These are phyloP conservation scores for Oryzias javanicus DNA, from an alignment of 2,113 vertebrate genomes.

Conservation along the genomic window DNA sequence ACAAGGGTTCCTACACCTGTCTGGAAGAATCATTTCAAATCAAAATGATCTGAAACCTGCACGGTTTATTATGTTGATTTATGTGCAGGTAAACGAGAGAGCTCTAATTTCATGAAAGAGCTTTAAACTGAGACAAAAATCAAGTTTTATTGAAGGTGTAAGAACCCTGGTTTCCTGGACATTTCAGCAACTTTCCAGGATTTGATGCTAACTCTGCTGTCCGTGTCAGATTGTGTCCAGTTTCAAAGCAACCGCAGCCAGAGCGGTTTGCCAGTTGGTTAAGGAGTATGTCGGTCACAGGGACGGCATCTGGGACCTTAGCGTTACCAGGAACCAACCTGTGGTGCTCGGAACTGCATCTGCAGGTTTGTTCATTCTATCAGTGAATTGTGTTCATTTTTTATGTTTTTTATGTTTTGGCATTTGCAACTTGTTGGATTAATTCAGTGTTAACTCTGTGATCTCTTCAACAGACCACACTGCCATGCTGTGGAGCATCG, in stretches of 20 bases:
- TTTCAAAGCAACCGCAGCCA: conserved; percentile 95
- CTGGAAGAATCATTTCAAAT: background rate
- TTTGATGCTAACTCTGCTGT: background rate
- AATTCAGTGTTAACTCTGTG: too few species aligned
- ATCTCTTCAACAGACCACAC: conserved; percentile 83
- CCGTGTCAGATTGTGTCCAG: conserved; percentile 91
- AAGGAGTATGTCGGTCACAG: conserved; percentile 92
- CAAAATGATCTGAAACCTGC: background rate
- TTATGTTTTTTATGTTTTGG: background rate
- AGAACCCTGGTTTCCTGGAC: conserved; percentile 26
- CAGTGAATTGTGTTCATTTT: background rate
- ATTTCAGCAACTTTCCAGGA: too few species aligned
- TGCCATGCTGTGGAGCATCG: conserved; percentile 96
- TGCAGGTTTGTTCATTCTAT: conserved; percentile 76
- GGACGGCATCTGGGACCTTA: conserved; percentile 96
- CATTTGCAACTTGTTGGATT: background rate
- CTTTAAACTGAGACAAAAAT: background rate
- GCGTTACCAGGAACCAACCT: conserved; percentile 86
- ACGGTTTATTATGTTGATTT: background rate
- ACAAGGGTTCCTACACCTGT: conserved; percentile 53
- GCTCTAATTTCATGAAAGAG: background rate
- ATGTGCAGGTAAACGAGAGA: too few species aligned
- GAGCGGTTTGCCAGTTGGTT: conserved; percentile 93
- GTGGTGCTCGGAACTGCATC: conserved; percentile 94
- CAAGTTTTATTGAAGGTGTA: conserved; percentile 3